Base-by-base conservation (phyloP, 2,797 vertebrate genomes). In the Lindbergichthys nudifrons region DNA sequence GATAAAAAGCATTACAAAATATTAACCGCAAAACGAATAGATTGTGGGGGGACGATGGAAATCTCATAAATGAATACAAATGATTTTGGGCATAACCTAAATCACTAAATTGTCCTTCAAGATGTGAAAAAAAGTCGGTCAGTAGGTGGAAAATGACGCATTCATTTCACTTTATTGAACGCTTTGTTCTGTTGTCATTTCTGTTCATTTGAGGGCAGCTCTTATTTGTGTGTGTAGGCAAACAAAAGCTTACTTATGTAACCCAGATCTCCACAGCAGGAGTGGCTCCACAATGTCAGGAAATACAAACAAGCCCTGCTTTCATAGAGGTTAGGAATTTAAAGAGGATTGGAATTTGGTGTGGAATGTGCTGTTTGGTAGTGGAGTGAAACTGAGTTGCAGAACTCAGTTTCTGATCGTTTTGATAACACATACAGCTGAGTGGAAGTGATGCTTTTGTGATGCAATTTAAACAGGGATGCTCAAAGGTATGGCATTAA, bases 321-420 rank as follows among this genome's bases (percentile, higher is more conserved):
- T 52, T 71, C 26, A 63, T 54, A 7, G 43, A 54, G 41, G 26
- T 62, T 32, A 36, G 23, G 41, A 53, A 71, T 32, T 30, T 14
- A 61, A 14, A 70, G 42, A 63, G 69, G 69, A 71, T 47, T 71
- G 42, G 19, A 9, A 15, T 23, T 52, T 18, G 15, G n/a, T 61
- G 12, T 41, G 52, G n/a, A 32, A 14, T 12, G 16, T 32, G 57
- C 12, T 62, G n/a, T 59, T 51, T 7, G 47, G 36, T 42, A 10
- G 12, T 26, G 41, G 12, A 15, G 5, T 15, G 56, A 23, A 6
- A 4, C 5, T 32, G 13, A 48, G 15, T 19, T 26, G 19, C 15
- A 30, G 46, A 58, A 5, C 26, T 57, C 26, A 26, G 26, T 26
- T 26, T 26, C 26, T 26, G 26, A 26, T 26, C 26, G 1, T 26